Percentiles rank a stretch among this genome's conserved stretches.
These are phyloP conservation scores for Gasteruption jaculator DNA, from an alignment of 2,888 invertebrate genomes.

Conservation along the genomic window DNA sequence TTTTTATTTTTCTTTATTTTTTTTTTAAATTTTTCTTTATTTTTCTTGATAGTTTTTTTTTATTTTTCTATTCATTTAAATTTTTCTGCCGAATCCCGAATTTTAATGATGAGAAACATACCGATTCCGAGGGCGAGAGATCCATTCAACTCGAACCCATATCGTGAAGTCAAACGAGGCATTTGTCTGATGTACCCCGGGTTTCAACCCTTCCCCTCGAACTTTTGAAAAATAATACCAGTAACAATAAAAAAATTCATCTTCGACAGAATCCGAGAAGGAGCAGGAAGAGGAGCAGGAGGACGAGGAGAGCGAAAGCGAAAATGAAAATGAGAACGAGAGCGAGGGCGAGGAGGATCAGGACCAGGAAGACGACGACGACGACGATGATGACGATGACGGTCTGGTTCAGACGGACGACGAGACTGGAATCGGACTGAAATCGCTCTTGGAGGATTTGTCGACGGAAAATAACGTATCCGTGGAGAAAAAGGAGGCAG, in stretches of 20 bases:
- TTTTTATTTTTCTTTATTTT: constrained; percentile 11
- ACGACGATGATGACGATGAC: constrained; percentile 42
- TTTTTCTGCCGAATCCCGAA: too few relatives aligned
- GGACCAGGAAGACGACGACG: constrained; percentile 41
- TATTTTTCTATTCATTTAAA: not conserved
- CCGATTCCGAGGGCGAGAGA: constrained; percentile 40
- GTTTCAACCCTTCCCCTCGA: too few relatives aligned
- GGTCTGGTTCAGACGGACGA: constrained; percentile 46
- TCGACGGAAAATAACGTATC: constrained; percentile 48
- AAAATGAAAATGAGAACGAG: constrained; percentile 38
- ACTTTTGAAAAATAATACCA: constrained; percentile 12
- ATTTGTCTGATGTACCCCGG: constrained; percentile 52
- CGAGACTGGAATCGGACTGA: constrained; percentile 56
- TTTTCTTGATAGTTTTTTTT: constrained; percentile 6
- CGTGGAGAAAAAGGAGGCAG: too few relatives aligned
- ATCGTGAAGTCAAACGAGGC: constrained; percentile 42
- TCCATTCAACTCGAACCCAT: constrained; percentile 38
- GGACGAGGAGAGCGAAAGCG: constrained; percentile 36
- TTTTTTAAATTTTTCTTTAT: constrained; percentile 10
- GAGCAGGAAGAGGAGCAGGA: constrained; percentile 42
- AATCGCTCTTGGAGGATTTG: constrained; percentile 57
- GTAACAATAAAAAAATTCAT: not conserved
- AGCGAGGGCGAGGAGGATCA: constrained; percentile 40
- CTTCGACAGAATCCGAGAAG: constrained; percentile 32
- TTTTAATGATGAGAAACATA: constrained; percentile 41